A percentile compares a stretch with the other conserved stretches of the same genome.
Evolutionary conservation across 2,797 vertebrate genomes (phyloP).

Genomic region (Malurus splendens): DNA sequence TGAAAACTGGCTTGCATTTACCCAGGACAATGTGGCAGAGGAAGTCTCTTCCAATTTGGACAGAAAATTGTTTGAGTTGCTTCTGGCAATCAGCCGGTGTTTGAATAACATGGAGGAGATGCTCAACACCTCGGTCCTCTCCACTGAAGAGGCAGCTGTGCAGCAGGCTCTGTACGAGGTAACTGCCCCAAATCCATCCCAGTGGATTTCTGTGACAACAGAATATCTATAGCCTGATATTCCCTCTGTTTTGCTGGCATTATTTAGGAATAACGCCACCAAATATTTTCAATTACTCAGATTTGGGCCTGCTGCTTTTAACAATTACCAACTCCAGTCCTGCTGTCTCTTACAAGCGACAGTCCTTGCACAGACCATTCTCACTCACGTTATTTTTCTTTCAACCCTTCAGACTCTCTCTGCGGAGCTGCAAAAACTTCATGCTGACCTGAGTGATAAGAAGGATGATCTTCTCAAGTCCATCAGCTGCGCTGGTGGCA

Average conservation of each 20-base stretch:
- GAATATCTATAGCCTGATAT: neutral
- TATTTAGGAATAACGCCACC: neutral
- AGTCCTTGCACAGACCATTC: neutral
- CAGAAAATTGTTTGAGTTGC: constrained; percentile 77
- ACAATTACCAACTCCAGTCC: neutral
- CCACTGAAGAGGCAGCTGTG: constrained; percentile 52
- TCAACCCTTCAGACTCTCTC: constrained; percentile 73
- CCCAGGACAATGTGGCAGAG: constrained; percentile 65
- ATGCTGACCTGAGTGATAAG: constrained; percentile 70
- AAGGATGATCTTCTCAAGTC: constrained; percentile 72
- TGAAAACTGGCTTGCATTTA: constrained; percentile 8
- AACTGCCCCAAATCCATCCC: neutral
- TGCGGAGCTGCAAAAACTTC: constrained; percentile 73
- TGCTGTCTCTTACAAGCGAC: neutral
- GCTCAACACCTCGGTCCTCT: constrained; percentile 59
- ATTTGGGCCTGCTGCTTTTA: neutral
- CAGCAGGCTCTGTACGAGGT: constrained; percentile 79
- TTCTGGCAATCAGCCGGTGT: constrained; percentile 72
- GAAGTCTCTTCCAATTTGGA: constrained; percentile 66
- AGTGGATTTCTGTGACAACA: neutral
- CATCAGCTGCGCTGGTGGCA: constrained; percentile 41
- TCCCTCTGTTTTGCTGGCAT: neutral
- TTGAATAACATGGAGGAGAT: constrained; percentile 74
- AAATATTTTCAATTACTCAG: neutral
- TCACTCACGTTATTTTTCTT: neutral